A percentile compares a stretch with the other conserved stretches of the same genome.
phyloP scores from a whole-genome alignment of 2,888 invertebrate genomes.

The Cheilosia variabilis region DNA sequence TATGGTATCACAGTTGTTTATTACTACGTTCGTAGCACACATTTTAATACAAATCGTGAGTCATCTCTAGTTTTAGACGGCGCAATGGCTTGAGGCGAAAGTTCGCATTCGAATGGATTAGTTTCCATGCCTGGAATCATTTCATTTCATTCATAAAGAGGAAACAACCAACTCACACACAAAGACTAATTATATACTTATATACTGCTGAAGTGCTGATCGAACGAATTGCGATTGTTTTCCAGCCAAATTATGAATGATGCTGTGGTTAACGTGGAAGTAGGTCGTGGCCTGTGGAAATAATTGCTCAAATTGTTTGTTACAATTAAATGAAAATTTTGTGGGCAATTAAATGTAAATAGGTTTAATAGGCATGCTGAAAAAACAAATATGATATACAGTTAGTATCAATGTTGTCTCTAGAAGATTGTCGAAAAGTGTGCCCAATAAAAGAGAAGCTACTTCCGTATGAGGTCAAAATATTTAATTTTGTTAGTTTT shows the following conservation, averaged over 20 bases:
- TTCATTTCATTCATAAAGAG: constrained; percentile 25
- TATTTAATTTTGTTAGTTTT: no score
- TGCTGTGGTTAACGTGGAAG: background rate
- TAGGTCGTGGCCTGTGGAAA: background rate
- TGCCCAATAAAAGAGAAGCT: no score
- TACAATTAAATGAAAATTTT: no score
- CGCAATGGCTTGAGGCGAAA: background rate
- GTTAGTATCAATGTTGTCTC: no score
- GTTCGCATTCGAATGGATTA: background rate
- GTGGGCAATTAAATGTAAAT: no score
- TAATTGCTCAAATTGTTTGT: background rate
- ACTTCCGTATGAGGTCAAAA: no score
- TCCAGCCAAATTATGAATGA: background rate
- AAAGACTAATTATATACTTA: constrained; percentile 10
- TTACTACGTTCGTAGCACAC: background rate
- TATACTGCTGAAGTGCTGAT: no score
- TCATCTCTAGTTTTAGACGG: background rate
- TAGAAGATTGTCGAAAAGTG: no score
- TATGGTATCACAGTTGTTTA: constrained; percentile 8
- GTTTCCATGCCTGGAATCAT: background rate
- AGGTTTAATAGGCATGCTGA: no score
- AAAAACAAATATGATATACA: no score
- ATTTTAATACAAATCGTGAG: background rate
- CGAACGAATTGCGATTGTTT: background rate
- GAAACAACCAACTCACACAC: background rate